phyloP scores from a whole-genome alignment of 2,113 vertebrate genomes.

The Clinocottus analis region DNA sequence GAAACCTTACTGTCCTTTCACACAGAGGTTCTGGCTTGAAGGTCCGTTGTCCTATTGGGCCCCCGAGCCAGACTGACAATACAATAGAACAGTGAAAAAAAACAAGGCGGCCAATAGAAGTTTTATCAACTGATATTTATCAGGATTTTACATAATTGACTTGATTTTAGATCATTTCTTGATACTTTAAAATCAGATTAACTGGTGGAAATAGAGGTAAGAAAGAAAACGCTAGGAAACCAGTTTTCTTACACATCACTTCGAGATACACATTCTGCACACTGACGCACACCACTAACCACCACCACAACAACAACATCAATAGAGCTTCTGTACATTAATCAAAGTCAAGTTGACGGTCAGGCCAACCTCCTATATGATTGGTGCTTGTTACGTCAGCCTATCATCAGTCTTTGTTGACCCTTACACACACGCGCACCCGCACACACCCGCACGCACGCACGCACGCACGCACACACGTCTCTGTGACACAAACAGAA shows the following conservation, averaged over 20 bases:
- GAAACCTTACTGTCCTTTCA: slow-evolving; percentile 48
- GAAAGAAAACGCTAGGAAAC: neutral
- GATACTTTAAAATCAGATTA: neutral
- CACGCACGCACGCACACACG: slow-evolving; percentile 5
- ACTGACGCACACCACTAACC: neutral
- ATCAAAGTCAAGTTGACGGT: slow-evolving; percentile 50
- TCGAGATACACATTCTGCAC: neutral
- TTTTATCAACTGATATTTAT: neutral
- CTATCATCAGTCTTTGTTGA: slow-evolving; percentile 67
- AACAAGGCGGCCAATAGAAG: neutral
- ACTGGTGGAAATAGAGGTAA: slow-evolving; percentile 1
- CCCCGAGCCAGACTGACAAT: slow-evolving; percentile 4
- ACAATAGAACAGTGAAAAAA: neutral
- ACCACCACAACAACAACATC: slow-evolving; percentile 14
- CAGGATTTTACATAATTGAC: neutral
- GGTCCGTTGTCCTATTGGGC: neutral
- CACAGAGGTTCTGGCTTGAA: slow-evolving; percentile 13
- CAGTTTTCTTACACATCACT: neutral
- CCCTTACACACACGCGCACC: slow-evolving; percentile 16
- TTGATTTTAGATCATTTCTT: neutral
- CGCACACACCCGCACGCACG: neutral
- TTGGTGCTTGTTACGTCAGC: slow-evolving; percentile 57
- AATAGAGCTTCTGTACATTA: slow-evolving; percentile 28
- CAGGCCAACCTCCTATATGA: slow-evolving; percentile 31
- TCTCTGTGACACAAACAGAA: slow-evolving; percentile 67